Base-by-base conservation (phyloP, 2,113 vertebrate genomes). In the Baryphthengus martii region DNA sequence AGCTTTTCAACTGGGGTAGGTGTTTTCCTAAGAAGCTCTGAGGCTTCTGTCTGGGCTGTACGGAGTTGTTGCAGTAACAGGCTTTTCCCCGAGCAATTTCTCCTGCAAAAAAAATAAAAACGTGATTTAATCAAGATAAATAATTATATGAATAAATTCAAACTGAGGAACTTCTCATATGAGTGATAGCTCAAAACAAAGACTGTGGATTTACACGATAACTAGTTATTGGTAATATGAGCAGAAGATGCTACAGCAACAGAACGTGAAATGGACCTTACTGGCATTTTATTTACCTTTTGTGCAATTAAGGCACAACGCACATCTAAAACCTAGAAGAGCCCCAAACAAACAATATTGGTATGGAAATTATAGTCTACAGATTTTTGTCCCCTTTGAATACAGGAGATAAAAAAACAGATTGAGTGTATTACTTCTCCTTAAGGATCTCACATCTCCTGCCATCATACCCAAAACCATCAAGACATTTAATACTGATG, bases 1-100 rank as follows among this genome's bases (percentile, higher is more conserved):
- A 19, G 95, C 84, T 93, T 84, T 50, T 59, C 90, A 88, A 28
- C 29, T 17, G 17, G 50, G 17, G 17, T 11, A 77, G 85, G 8
- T 0, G 0, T 13, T 76, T 86, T 31, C 9, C 17, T 50, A 56
- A 62, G 78, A 56, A 67, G 52, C 29, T 88, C 75, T 29, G 59
- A 75, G 56, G 68, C 33, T 81, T 92, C 78, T 40, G 63, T 84
- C 6, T 1, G 44, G 55, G 76, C 92, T 86, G 8, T 24, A 86
- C 0, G 88, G 39, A 96, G 90, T 5, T 86, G 93, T 25, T 77
- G 95, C 65, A 97, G 86, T 28, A 97, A 85, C 33, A 56, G 21
- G 88, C 65, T 90, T 59, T 97, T 96, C 25, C 90, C 96, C 61
- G 95, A 95, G 83, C 85, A 92, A 92, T 68, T 90, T 72, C 61